Conservation (phyloP, 1,140 invertebrate species). For the Sycobia sp. region DNA sequence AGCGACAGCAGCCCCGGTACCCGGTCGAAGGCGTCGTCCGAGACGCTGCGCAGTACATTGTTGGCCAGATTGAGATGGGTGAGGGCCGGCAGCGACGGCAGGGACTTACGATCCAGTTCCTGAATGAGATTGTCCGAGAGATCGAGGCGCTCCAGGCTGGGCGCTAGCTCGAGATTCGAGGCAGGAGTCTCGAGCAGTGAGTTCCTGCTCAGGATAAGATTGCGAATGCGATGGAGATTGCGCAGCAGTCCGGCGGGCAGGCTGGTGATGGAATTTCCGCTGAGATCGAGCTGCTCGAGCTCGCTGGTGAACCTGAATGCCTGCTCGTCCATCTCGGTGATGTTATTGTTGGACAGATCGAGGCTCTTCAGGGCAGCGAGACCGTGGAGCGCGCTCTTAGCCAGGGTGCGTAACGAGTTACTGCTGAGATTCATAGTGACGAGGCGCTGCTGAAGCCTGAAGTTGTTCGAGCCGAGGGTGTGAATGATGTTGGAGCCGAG, state of each 20-base stretch:
- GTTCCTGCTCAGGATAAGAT: conserved; percentile 75
- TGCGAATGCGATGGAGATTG: conserved; percentile 71
- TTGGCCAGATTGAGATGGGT: conserved; percentile 69
- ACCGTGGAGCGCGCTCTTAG: conserved; percentile 78
- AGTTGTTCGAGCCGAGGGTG: conserved; percentile 78
- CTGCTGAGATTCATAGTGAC: conserved; percentile 75
- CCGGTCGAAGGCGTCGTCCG: conserved; percentile 71
- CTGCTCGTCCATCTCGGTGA: conserved; percentile 72
- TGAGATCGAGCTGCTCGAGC: conserved; percentile 75
- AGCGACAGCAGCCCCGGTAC: conserved; percentile 72
- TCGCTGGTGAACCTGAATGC: conserved; percentile 75
- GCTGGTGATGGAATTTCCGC: conserved; percentile 75
- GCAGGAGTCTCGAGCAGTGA: conserved; percentile 77
- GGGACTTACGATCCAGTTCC: conserved; percentile 68
- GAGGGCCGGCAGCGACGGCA: conserved; percentile 72
- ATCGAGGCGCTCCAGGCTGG: conserved; percentile 71
- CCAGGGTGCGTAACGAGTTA: conserved; percentile 72
- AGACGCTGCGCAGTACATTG: conserved; percentile 74
- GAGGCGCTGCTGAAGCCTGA: conserved; percentile 74
- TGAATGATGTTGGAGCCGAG: conserved; percentile 81
- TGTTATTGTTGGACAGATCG: conserved; percentile 78
- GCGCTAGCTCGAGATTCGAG: conserved; percentile 68
- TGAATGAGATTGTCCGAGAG: conserved; percentile 76
- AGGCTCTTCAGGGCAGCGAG: conserved; percentile 70
- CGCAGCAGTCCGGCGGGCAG: conserved; percentile 74